phyloP scores from a whole-genome alignment of 2,888 invertebrate species.

The Dusona sp. region DNA sequence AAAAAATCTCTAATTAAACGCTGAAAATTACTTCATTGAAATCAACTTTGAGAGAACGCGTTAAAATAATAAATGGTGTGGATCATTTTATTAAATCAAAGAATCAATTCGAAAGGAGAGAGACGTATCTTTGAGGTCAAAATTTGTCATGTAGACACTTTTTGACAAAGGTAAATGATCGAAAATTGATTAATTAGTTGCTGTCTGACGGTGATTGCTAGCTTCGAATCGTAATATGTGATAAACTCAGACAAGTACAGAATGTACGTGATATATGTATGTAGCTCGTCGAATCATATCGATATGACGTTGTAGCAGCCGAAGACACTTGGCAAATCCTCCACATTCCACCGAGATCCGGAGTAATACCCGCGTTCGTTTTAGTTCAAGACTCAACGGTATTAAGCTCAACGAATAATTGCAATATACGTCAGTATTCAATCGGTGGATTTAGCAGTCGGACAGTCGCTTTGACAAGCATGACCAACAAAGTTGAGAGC shows the following conservation, averaged over 20 bases:
- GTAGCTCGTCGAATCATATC: constrained; percentile 12
- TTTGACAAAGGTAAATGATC: constrained; percentile 73
- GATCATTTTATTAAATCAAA: neutral
- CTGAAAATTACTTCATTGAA: neutral
- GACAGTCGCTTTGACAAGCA: constrained; percentile 38
- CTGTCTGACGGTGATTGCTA: constrained; percentile 66
- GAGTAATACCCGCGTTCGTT: constrained; percentile 36
- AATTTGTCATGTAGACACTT: constrained; percentile 31
- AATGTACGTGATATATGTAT: neutral
- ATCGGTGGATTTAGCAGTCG: constrained; percentile 20
- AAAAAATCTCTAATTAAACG: neutral
- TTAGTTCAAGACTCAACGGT: constrained; percentile 23
- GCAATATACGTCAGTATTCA: constrained; percentile 25
- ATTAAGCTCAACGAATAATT: constrained; percentile 43
- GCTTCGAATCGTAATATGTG: neutral
- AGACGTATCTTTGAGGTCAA: neutral
- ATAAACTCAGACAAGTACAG: neutral
- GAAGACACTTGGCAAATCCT: constrained; percentile 29
- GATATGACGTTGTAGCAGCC: constrained; percentile 19
- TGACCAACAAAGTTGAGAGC: constrained; percentile 37
- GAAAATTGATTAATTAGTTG: constrained; percentile 75
- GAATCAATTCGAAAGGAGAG: neutral
- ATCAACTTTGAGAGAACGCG: neutral
- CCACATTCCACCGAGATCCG: constrained; percentile 9
- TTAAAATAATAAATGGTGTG: neutral